Evolutionary conservation across 2,113 vertebrate genomes (phyloP).

Genomic region (Felis catus): DNA sequence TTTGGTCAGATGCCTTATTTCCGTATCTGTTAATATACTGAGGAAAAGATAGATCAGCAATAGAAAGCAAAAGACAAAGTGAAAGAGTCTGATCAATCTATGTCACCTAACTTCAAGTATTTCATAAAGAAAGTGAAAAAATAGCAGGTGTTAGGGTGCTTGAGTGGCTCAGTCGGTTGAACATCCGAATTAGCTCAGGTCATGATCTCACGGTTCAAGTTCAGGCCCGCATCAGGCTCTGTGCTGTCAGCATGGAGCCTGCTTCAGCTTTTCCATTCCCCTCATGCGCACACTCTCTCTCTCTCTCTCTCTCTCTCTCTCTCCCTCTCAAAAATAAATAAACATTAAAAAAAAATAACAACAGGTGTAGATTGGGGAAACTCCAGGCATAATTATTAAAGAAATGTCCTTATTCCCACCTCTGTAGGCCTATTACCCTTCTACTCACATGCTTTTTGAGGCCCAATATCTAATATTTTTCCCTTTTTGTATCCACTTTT

Average conservation of each 20-base stretch:
- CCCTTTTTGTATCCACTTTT: not conserved
- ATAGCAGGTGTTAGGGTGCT: not conserved
- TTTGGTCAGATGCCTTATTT: not conserved
- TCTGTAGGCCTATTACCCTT: not conserved
- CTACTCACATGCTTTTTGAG: not conserved
- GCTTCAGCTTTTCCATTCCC: no score
- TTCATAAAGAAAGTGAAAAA: not conserved
- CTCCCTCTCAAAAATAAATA: no score
- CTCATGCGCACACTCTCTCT: accelerated
- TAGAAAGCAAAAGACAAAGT: not conserved
- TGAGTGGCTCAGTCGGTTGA: no score
- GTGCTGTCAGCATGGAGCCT: no score
- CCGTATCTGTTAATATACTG: not conserved
- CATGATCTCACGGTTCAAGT: no score
- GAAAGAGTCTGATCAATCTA: not conserved
- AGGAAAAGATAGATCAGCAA: not conserved
- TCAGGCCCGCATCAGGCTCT: no score
- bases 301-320: no score
- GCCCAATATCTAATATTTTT: not conserved
- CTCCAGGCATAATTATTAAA: not conserved
- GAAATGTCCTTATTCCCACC: not conserved
- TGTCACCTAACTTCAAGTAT: not conserved
- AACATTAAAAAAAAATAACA: not conserved
- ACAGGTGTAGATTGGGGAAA: not conserved
- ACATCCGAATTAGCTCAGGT: no score